Conservation (phyloP, 1,140 invertebrate genomes). For the Meloidogyne chitwoodi region DNA sequence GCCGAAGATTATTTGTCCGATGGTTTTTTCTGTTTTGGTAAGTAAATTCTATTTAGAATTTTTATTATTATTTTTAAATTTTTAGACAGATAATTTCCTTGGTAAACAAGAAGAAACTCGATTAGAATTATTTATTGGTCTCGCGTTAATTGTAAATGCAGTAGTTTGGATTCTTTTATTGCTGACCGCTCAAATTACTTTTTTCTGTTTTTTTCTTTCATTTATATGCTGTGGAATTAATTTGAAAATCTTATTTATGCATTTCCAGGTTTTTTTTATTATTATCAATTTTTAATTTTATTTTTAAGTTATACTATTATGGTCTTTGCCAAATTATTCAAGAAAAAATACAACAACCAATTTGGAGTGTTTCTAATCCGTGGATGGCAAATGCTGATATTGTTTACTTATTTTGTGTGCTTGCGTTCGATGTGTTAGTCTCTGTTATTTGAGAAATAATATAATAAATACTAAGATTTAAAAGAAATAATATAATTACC, state of each 20-base stretch:
- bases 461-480: background rate
- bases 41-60: background rate
- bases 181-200: background rate
- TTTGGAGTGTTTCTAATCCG: background rate
- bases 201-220: background rate
- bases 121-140: background rate
- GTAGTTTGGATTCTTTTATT: background rate
- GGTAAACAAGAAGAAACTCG: background rate
- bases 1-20: background rate
- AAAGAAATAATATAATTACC: background rate
- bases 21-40: background rate
- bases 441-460: background rate
- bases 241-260: background rate
- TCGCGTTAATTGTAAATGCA: background rate
- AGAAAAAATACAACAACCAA: background rate
- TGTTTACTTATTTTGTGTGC: background rate
- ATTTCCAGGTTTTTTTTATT: background rate
- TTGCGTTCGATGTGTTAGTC: background rate
- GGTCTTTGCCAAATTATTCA: background rate
- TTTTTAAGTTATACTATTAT: background rate
- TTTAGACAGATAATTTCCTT: background rate
- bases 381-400: background rate
- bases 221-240: background rate
- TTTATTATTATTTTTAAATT: background rate
- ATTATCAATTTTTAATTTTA: background rate